A percentile compares a stretch with the other conserved stretches of the same genome.
These are phyloP conservation scores for Aleiodes testaceus DNA, from an alignment of 2,888 invertebrate species.

Conservation along the genomic window DNA sequence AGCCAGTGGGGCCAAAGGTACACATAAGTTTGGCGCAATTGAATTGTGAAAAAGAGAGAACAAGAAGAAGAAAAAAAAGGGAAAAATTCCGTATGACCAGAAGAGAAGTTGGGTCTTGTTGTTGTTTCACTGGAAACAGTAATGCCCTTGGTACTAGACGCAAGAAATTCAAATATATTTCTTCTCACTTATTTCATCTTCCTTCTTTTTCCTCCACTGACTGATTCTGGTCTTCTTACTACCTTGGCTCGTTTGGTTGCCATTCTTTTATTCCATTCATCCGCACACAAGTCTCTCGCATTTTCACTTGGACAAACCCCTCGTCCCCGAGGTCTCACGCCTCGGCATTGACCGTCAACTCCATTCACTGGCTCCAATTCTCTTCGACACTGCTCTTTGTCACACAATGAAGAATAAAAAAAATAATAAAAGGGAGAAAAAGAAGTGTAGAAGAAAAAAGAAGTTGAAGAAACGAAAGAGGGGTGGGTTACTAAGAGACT, in stretches of 20 bases:
- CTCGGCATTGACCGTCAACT: slow-evolving; percentile 67
- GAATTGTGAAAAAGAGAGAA: slow-evolving; percentile 38
- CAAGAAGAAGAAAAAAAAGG: not conserved
- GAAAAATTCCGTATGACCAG: not conserved
- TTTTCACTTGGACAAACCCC: slow-evolving; percentile 58
- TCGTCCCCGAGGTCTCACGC: slow-evolving; percentile 59
- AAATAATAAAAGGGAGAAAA: slow-evolving; percentile 26
- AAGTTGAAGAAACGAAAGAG: not conserved
- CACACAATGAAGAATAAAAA: slow-evolving; percentile 40
- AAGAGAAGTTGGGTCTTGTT: slow-evolving; percentile 35
- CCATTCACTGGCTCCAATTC: slow-evolving; percentile 64
- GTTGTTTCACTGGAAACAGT: slow-evolving; percentile 39
- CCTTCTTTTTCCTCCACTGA: slow-evolving; percentile 38
- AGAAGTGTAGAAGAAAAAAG: not conserved
- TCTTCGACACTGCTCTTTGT: slow-evolving; percentile 65
- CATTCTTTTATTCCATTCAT: slow-evolving; percentile 66
- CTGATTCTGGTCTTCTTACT: slow-evolving; percentile 48
- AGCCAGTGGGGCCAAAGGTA: slow-evolving; percentile 34
- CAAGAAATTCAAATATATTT: slow-evolving; percentile 39
- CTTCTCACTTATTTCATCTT: slow-evolving; percentile 35
- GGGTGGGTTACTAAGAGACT: slow-evolving; percentile 5
- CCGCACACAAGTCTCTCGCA: slow-evolving; percentile 53
- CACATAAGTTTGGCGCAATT: slow-evolving; percentile 40
- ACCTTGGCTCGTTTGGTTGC: slow-evolving; percentile 63
- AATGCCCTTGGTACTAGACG: slow-evolving; percentile 26